Evolutionary conservation across 2,888 invertebrate species (phyloP).

Genomic region (Leucozona laternaria): DNA sequence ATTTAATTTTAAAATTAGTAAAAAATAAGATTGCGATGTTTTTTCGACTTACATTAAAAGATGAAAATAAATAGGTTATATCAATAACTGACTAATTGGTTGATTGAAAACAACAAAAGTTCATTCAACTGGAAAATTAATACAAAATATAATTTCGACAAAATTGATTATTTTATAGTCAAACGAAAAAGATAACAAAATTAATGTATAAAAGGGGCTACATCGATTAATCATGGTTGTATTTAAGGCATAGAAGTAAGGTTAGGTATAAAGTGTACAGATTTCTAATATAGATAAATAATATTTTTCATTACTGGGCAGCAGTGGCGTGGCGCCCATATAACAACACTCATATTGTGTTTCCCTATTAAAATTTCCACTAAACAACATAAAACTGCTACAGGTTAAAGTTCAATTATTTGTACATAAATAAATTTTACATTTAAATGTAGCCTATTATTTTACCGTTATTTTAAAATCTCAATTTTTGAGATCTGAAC

Average conservation of each 20-base stretch:
- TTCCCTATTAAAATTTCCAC: no score
- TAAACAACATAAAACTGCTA: no score
- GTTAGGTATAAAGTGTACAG: background rate
- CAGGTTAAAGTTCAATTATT: no score
- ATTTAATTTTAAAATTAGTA: background rate
- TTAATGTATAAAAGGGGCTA: background rate
- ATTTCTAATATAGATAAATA: background rate
- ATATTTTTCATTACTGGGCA: background rate
- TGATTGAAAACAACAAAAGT: background rate
- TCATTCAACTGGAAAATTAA: background rate
- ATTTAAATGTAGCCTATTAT: no score
- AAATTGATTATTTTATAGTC: conserved; percentile 22
- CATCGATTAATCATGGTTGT: conserved; percentile 14
- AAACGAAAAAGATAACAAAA: background rate
- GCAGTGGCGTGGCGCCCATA: no score
- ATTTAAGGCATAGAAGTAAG: background rate
- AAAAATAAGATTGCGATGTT: background rate
- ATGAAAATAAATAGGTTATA: background rate
- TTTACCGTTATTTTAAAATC: no score
- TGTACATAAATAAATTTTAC: no score
- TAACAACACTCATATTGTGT: no score
- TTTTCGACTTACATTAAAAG: background rate
- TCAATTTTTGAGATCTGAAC: no score
- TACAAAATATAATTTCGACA: background rate
- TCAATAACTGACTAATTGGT: background rate